Conservation (phyloP, 2,797 vertebrate species). For the Anas capensis region DNA sequence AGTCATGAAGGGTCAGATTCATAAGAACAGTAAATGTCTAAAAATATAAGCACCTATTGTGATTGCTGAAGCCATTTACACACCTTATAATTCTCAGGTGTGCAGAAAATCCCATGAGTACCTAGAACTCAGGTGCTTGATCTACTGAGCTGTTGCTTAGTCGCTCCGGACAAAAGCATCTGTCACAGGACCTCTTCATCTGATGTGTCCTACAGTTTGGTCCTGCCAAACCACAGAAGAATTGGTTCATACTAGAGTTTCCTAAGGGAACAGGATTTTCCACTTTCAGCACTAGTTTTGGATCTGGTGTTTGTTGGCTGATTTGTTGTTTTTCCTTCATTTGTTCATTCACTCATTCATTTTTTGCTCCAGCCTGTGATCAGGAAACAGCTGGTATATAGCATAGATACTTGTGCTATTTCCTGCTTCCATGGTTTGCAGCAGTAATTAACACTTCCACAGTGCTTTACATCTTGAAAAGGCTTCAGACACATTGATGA, state of each 20-base stretch:
- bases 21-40: background rate
- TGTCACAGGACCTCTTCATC: background rate
- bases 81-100: background rate
- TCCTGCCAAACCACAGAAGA: background rate
- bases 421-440: background rate
- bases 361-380: background rate
- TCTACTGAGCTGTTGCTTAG: background rate
- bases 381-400: background rate
- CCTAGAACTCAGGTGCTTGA: background rate
- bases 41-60: background rate
- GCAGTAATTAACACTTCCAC: background rate
- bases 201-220: background rate
- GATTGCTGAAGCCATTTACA: background rate
- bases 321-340: background rate
- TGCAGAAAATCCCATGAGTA: background rate
- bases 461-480: background rate
- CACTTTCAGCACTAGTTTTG: background rate
- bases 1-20: background rate
- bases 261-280: background rate
- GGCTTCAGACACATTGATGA: background rate
- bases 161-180: background rate
- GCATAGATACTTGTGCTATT: background rate
- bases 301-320: background rate
- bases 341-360: background rate
- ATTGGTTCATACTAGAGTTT: background rate